phyloP scores from a whole-genome alignment of 64 coral and sea anemone genomes.

The Anthopleura sola region DNA sequence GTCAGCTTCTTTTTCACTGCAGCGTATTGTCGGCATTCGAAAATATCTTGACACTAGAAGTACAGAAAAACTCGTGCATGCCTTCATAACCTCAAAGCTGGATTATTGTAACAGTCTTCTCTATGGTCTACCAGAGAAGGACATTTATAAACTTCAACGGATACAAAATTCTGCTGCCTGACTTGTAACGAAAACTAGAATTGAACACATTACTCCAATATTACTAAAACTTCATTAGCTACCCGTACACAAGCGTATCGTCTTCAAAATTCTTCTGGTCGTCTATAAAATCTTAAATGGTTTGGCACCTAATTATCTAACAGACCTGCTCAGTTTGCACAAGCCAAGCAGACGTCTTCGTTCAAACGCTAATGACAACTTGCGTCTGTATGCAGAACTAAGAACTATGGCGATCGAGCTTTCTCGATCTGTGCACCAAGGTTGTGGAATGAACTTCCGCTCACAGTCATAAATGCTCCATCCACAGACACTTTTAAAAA shows the following conservation, averaged over 20 bases:
- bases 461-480: background rate
- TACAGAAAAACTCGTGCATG: slow-evolving; percentile 13
- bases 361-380: background rate
- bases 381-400: background rate
- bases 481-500: slow-evolving; percentile 8
- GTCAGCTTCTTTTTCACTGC: background rate
- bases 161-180: background rate
- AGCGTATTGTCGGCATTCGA: background rate
- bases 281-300: too few species aligned
- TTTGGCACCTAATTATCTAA: background rate
- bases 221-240: background rate
- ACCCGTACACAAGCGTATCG: background rate
- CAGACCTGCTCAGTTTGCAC: background rate
- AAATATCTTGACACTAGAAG: background rate
- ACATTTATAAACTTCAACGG: background rate
- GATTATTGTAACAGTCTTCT: too few species aligned
- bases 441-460: too few species aligned
- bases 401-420: background rate
- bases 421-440: background rate
- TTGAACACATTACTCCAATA: background rate
- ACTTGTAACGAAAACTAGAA: background rate
- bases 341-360: background rate
- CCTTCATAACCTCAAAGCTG: background rate
- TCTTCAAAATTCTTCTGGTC: too few species aligned
- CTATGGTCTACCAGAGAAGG: slow-evolving; percentile 7